Evolutionary conservation across 30 jellyfish, hydroid and myxozoan genomes (phyloP).

Genomic region (Euphysa ruthae): DNA sequence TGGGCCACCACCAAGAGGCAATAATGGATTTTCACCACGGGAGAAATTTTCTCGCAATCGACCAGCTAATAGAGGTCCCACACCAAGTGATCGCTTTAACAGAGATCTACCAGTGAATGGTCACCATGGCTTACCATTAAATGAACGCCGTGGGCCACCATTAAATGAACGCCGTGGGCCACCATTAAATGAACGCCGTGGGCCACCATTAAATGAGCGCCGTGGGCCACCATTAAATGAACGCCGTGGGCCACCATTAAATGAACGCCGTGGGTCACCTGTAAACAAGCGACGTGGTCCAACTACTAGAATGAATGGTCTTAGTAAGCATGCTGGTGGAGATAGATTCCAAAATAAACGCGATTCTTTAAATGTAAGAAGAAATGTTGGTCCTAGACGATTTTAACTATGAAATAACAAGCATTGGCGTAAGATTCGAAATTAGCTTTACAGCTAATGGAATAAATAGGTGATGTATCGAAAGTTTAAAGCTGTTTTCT

Average conservation of each 20-base stretch:
- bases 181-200: constrained; percentile 6
- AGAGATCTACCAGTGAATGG: too few species aligned
- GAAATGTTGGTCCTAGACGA: constrained; percentile 38
- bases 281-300: constrained; percentile 15
- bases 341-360: constrained; percentile 14
- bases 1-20: constrained; percentile 34
- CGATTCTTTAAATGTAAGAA: constrained; percentile 21
- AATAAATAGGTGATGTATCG: too few species aligned
- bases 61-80: constrained; percentile 18
- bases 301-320: constrained; percentile 18
- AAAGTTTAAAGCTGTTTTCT: too few species aligned
- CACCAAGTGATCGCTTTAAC: constrained; percentile 13
- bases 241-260: constrained; percentile 25
- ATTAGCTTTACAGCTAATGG: too few species aligned
- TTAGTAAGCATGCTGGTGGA: neutral
- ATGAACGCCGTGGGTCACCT: constrained; percentile 6
- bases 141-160: constrained; percentile 28
- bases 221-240: constrained; percentile 33
- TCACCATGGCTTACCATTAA: constrained; percentile 13
- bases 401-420: constrained; percentile 14
- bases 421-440: too few species aligned
- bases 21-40: constrained; percentile 50
- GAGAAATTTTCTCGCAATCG: constrained; percentile 9
- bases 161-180: constrained; percentile 33
- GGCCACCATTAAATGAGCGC: neutral